Base-by-base conservation (phyloP, 2,888 invertebrate species). In the Pycnomerus fuliginosus region DNA sequence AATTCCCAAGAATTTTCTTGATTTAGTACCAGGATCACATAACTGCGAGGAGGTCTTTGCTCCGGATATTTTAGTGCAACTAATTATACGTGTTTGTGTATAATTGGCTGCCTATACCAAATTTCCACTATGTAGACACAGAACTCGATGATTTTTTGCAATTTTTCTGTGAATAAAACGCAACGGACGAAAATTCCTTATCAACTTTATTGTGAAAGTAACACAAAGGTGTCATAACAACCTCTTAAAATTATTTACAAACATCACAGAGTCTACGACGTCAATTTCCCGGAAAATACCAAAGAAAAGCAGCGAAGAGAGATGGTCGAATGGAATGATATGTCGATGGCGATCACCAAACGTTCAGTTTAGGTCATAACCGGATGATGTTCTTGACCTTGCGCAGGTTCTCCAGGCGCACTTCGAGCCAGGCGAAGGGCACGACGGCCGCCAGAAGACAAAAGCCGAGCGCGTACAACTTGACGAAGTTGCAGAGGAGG, bases 401-500 rank as follows among this genome's bases (percentile, higher is more conserved):
- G 27, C 66, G 55, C 39, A 65, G 60, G 44, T 68, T 66, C 46
- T 71, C 74, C 47, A 78, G 56, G 14, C 72, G 67, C 23, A 76
- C 63, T 58, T 80, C 79, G 20, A 80, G 63, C 73, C 75, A 77
- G 14, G 74, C 72, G 60, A 77, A 77, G 2, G 78, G 76, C 8
- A 76, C 59, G n/a, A 78, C 75, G 1, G 77, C 74, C 14, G 75
- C 58, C n/a, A 78, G 52, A 48, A 80, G 65, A 43, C 75, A 71
- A 22, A 68, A 70, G 2, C 75, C 74, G 38, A 80, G 64, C 8
- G 69, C 56, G 56, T 76, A 75, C 16, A 76, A 60, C 53, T 77
- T 76, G 48, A 70, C 50, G 62, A 70, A 70, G 53, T 74, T 75
- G 59, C 85, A 85, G 28, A 85, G 72, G 33, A 78, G 66, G 36